Conservation (phyloP, 2,113 vertebrate genomes). For the Phylloscopus whistleri region DNA sequence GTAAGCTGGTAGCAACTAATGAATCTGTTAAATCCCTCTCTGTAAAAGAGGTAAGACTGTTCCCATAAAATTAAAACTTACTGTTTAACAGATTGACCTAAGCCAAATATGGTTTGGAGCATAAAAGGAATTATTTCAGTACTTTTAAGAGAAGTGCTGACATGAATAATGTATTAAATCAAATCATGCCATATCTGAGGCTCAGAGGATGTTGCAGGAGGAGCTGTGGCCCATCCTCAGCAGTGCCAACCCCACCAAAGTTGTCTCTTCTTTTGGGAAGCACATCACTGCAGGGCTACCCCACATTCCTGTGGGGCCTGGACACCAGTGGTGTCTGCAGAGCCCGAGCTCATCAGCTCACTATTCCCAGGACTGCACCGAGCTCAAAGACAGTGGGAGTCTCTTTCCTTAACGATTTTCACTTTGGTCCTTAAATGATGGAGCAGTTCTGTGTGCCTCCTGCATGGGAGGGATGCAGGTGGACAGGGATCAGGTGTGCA, state of each 20-base stretch:
- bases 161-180: background rate
- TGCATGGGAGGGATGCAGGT: rapidly evolving
- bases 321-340: background rate
- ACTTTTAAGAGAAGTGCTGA: background rate
- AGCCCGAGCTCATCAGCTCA: rapidly evolving
- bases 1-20: constrained; percentile 16
- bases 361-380: background rate
- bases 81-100: background rate
- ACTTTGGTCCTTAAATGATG: background rate
- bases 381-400: background rate
- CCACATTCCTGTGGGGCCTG: background rate
- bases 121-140: background rate
- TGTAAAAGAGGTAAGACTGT: background rate
- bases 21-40: background rate
- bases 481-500: background rate
- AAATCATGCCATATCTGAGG: background rate
- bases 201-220: background rate
- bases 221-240: background rate
- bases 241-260: background rate
- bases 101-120: background rate
- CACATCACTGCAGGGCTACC: background rate
- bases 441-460: background rate
- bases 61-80: constrained; percentile 41
- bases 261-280: background rate
- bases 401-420: background rate